phyloP scores from a whole-genome alignment of 2,113 vertebrate species.

The Spheniscus mendiculus region DNA sequence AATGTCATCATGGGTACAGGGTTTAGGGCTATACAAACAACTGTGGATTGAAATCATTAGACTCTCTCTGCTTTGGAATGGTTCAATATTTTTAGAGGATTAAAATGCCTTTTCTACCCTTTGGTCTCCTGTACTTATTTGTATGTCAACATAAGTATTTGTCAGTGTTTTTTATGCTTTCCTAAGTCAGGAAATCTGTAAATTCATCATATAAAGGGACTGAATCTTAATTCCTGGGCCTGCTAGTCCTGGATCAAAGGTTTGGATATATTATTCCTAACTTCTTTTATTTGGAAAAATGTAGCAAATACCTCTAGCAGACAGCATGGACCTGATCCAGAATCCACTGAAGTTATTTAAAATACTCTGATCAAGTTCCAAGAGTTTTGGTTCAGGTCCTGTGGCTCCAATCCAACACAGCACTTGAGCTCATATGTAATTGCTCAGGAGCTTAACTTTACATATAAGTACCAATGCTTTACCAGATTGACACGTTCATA shows the following conservation, averaged over 20 bases:
- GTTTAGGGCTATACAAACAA: slow-evolving; percentile 56
- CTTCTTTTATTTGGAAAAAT: slow-evolving; percentile 68
- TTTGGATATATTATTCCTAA: slow-evolving; percentile 60
- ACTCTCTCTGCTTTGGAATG: slow-evolving; percentile 18
- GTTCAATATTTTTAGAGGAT: slow-evolving; percentile 57
- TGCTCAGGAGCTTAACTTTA: slow-evolving; percentile 25
- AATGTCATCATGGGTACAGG: slow-evolving; percentile 59
- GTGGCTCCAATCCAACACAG: slow-evolving; percentile 27
- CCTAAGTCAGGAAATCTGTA: slow-evolving; percentile 49
- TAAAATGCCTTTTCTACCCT: slow-evolving; percentile 62
- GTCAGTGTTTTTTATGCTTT: slow-evolving; percentile 53
- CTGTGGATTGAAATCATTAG: slow-evolving; percentile 61
- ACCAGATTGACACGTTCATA: background rate
- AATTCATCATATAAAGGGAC: slow-evolving; percentile 50
- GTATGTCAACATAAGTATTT: slow-evolving; percentile 63
- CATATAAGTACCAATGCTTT: background rate
- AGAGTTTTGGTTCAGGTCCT: slow-evolving; percentile 43
- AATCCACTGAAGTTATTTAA: slow-evolving; percentile 58
- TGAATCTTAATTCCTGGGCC: slow-evolving; percentile 30
- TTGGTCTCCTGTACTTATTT: slow-evolving; percentile 56
- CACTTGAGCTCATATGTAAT: background rate
- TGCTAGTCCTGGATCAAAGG: slow-evolving; percentile 47
- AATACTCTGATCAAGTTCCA: slow-evolving; percentile 56
- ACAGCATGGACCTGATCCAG: slow-evolving; percentile 55
- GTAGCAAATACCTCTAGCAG: slow-evolving; percentile 58